These are phyloP conservation scores for Balearica regulorum DNA, from an alignment of 2,797 vertebrate genomes.

Conservation along the genomic window DNA sequence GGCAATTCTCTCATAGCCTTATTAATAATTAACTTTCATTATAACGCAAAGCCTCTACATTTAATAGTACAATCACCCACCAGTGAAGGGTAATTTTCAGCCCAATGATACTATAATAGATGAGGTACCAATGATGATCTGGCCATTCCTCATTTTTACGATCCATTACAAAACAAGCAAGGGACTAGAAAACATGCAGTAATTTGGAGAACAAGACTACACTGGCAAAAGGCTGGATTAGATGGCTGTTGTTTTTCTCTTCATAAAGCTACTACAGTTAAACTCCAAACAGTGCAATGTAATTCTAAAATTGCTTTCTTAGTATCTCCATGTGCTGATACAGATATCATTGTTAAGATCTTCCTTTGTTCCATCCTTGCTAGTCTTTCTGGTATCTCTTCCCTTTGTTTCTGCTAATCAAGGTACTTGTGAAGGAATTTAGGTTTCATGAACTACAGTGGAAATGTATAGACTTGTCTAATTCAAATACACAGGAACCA, in stretches of 20 bases:
- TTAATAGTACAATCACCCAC: neutral
- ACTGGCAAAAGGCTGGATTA: neutral
- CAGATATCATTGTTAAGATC: neutral
- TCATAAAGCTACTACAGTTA: neutral
- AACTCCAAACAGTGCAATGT: neutral
- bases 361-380: neutral
- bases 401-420: neutral
- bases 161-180: neutral
- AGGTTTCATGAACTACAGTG: neutral
- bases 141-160: neutral
- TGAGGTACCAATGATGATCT: neutral
- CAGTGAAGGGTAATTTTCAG: neutral
- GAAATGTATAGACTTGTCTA: neutral
- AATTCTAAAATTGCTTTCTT: neutral
- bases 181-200: neutral
- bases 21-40: conserved; percentile 37
- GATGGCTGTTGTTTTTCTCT: neutral
- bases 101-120: neutral
- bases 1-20: neutral
- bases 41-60: neutral
- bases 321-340: neutral
- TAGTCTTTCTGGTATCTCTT: neutral
- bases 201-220: neutral
- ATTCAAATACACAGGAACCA: neutral
- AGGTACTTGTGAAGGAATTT: neutral